Base-by-base conservation (phyloP, 2,797 vertebrate genomes). In the Myiotriccus ornatus region DNA sequence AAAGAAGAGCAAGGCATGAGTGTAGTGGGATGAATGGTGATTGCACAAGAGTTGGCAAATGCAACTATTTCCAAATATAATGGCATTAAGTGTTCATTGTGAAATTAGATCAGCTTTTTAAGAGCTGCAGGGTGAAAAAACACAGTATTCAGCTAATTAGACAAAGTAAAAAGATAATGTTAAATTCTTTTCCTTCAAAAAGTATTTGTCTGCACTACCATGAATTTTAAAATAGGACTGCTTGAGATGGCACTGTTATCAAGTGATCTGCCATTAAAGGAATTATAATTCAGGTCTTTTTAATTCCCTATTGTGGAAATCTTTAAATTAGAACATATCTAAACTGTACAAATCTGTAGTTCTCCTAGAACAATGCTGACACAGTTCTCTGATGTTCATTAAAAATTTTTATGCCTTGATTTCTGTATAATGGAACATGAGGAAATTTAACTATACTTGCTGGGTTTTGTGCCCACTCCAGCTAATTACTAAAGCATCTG, bases 231-330 rank as follows among this genome's bases (percentile, higher is more conserved):
- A 94, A 94, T 87, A 88, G 88, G 89, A 71, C 88, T 90, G 85
- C 94, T 95, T 84, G 91, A 96, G 89, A 94, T 95, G 96, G 89
- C 85, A 91, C 59, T 34, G 7, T 93, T 96, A 96, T 96, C 96
- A 90, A 96, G 47, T 89, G 77, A 96, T 97, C 95, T 96, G 93
- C 91, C 77, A 96, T 95, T 96, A 97, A 96, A 97, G 53, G 85
- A 96, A 94, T 96, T 96, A 97, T 96, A 96, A 96, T 97, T 96
- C 95, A 95, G 95, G 95, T 96, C 94, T 96, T 96, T 94, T 94
- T 94, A 95, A 95, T 96, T 96, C 93, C 60, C 89, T 89, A 80
- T 96, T 96, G 95, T 96, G 87, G 95, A 94, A 96, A 96, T 97
- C 95, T 96, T 96, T 97, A 96, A 96, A 96, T 96, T 96, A 93